Evolutionary conservation across 2,113 vertebrate species (phyloP).

Genomic region (Megaptera novaeangliae): DNA sequence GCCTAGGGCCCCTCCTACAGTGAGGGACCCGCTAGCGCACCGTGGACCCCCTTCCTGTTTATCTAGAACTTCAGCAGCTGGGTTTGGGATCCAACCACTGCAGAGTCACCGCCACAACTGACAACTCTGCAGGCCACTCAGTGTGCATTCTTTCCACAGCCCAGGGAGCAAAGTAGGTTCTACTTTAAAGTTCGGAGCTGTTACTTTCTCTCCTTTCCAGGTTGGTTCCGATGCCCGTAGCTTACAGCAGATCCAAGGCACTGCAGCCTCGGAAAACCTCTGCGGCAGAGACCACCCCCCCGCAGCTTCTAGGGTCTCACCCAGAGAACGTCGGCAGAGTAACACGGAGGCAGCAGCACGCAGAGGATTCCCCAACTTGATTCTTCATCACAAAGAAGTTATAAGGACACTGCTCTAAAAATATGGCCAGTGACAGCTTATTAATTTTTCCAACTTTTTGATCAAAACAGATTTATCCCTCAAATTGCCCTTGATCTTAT

Average conservation of each 20-base stretch:
- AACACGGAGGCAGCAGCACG: accelerated
- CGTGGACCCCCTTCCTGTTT: accelerated
- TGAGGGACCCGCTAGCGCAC: too few species aligned
- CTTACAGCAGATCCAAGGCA: not conserved
- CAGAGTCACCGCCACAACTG: accelerated
- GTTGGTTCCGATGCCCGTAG: not conserved
- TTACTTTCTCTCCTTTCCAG: accelerated
- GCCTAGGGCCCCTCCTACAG: not conserved
- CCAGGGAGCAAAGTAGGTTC: not conserved
- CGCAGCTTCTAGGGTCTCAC: accelerated
- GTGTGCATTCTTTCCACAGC: accelerated
- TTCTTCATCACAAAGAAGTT: not conserved
- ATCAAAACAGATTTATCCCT: not conserved
- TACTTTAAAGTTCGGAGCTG: accelerated
- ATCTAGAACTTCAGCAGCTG: accelerated
- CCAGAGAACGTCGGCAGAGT: accelerated
- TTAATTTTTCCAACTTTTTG: accelerated
- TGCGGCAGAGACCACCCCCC: accelerated
- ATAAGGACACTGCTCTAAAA: not conserved
- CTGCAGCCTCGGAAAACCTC: accelerated
- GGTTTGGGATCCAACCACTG: too few species aligned
- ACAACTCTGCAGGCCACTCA: not conserved
- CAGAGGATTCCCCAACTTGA: accelerated
- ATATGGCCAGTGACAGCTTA: accelerated
- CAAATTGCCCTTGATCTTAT: accelerated